Percentiles rank a stretch among this genome's conserved stretches.
phyloP scores from a whole-genome alignment of 64 coral and sea anemone species.

The Montipora foliosa region DNA sequence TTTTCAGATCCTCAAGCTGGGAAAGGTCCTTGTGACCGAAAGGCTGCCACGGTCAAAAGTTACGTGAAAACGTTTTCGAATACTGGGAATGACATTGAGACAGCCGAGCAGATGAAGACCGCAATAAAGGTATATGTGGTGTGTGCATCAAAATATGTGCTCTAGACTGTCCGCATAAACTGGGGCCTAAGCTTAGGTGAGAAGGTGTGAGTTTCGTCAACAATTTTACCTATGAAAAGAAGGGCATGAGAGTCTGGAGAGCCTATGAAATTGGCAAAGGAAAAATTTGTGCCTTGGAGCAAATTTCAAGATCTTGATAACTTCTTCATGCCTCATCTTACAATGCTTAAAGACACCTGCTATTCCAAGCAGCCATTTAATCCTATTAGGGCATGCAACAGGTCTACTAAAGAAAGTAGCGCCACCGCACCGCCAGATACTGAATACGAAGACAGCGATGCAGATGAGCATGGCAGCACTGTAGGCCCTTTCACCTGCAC shows the following conservation, averaged over 20 bases:
- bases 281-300: neutral
- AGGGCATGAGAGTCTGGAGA: neutral
- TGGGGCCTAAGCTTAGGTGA: neutral
- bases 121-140: neutral
- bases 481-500: constrained; percentile 33
- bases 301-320: no score
- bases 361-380: no score
- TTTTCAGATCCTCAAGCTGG: constrained; percentile 7
- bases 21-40: neutral
- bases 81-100: neutral
- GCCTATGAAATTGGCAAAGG: neutral
- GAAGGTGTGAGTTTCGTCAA: neutral
- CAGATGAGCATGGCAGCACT: constrained; percentile 5
- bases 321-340: no score
- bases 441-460: neutral
- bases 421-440: neutral
- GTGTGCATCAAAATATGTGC: neutral
- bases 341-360: no score
- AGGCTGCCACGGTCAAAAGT: neutral
- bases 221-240: neutral
- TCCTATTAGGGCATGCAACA: no score
- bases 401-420: no score
- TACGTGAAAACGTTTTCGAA: neutral
- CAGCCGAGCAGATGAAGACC: neutral
- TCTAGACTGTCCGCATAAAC: neutral